phyloP scores from a whole-genome alignment of 1,140 invertebrate species.

The Stegodyphus dumicola region DNA sequence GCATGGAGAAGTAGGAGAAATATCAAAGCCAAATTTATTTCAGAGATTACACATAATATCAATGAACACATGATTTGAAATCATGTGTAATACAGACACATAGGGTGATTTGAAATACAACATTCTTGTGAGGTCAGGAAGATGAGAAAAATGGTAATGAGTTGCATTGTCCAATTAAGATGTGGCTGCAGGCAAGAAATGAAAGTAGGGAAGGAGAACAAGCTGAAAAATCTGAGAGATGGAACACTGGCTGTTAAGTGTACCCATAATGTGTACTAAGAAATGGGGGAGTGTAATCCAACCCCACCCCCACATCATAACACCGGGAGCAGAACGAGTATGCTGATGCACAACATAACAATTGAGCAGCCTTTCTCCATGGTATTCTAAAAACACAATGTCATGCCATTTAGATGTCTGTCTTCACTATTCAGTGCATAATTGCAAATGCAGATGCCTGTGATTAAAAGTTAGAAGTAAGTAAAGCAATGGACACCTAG shows the following conservation, averaged over 20 bases:
- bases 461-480: neutral
- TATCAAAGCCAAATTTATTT: too few species aligned
- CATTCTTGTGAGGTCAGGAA: too few species aligned
- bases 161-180: neutral
- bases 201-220: neutral
- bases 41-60: too few species aligned
- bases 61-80: too few species aligned
- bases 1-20: too few species aligned
- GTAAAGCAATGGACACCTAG: neutral
- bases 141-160: too few species aligned
- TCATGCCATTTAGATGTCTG: neutral
- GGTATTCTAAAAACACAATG: neutral
- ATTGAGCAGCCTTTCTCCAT: neutral
- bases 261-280: neutral
- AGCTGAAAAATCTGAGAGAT: neutral
- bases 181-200: neutral
- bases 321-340: neutral
- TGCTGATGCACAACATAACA: neutral
- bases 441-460: neutral
- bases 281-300: neutral
- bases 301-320: neutral
- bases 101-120: too few species aligned
- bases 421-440: neutral
- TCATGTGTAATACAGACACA: too few species aligned
- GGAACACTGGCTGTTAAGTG: neutral